Evolutionary conservation across 2,888 invertebrate genomes (phyloP), one percentile per base, ranked within the genome.

Genomic region (Leptinotarsa tumamoca): DNA sequence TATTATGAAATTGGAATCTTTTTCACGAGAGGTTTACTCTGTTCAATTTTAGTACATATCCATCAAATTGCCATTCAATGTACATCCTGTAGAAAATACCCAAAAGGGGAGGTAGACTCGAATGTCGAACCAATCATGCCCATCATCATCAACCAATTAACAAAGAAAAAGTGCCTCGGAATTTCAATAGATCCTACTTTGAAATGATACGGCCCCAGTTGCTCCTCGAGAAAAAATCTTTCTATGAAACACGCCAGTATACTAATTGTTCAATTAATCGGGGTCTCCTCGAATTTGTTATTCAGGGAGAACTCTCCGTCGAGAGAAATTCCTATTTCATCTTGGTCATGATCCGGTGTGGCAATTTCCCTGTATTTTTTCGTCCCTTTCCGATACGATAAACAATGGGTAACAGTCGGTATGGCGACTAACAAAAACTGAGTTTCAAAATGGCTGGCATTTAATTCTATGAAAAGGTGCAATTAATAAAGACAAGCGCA

Each of bases 401-500:
- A 61, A 69, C 56, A 54, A 69, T 56, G 27, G 27, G 58, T 52
- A 27, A 18, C 58, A 49, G 70, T 61, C 70, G 70, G 70, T 70
- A 70, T 50, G 21, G 43, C 49, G 49, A 61, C 70, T 58, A 10
- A 43, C 70, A 70, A 70, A 70, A 70, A 70, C 18, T 50, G 10
- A 49, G 4, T 21, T 58, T 61, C 70, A 70, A 70, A 61, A 70
- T 70, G 70, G 61, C 70, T 50, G 58, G 58, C 58, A 58, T 58
- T 49, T 50, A 50, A 70, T 70, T 70, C 70, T 70, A 70, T 70
- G 70, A 70, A 70, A 70, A 70, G 70, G 70, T 70, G 61, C 70
- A 70, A 70, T 70, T 70, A 70, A 70, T 70, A 80, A 80, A 76
- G 76, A 68, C 76, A 75, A 77, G 76, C 76, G 77, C 80, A 81